Conservation (phyloP, 2,888 invertebrate genomes). For the Anorthoa munda region DNA sequence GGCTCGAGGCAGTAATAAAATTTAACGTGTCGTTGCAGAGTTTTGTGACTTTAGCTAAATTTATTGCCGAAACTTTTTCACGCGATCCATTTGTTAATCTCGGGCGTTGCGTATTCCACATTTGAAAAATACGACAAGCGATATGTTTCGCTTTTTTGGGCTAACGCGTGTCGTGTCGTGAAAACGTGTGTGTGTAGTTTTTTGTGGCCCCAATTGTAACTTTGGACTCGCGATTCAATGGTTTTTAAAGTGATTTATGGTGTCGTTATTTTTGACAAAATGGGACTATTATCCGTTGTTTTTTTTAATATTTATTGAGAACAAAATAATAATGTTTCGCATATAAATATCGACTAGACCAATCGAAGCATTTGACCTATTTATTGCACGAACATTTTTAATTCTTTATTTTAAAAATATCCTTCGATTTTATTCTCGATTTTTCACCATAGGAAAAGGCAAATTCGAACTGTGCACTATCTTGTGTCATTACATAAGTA, state of each 20-base stretch:
- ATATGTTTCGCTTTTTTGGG: constrained; percentile 65
- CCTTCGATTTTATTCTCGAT: no score
- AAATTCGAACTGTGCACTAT: no score
- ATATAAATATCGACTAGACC: neutral
- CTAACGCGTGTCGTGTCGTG: constrained; percentile 39
- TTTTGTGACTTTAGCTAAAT: constrained; percentile 84
- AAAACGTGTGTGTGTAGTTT: constrained; percentile 55
- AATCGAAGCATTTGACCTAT: neutral
- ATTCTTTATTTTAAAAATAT: no score
- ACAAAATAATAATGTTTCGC: neutral
- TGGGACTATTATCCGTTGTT: constrained; percentile 7
- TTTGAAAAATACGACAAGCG: constrained; percentile 75
- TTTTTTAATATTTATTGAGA: constrained; percentile 12
- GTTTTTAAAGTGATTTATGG: constrained; percentile 45
- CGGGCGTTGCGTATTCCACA: constrained; percentile 71
- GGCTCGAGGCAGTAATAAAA: constrained; percentile 85
- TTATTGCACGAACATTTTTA: no score
- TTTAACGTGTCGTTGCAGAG: constrained; percentile 85
- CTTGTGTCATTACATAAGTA: no score
- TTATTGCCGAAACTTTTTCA: constrained; percentile 85
- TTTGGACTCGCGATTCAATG: constrained; percentile 23
- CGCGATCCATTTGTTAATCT: constrained; percentile 85
- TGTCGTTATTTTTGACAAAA: constrained; percentile 43
- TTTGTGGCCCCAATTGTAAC: constrained; percentile 53
- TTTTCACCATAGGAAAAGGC: no score